A percentile compares a stretch with the other conserved stretches of the same genome.
Evolutionary conservation across 2,113 vertebrate genomes (phyloP).

Genomic region (Atractosteus spatula): DNA sequence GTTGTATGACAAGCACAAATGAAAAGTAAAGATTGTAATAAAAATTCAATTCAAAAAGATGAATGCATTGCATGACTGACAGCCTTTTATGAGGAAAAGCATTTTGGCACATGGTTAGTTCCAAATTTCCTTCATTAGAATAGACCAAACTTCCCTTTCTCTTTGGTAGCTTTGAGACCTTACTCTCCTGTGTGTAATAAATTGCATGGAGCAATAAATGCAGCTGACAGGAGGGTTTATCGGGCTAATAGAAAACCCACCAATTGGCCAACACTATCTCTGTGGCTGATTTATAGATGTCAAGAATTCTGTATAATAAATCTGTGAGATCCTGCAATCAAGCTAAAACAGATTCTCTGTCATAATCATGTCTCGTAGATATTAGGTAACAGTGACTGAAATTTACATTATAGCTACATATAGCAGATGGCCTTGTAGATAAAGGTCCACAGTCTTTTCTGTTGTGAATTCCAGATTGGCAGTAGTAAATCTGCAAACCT

Average conservation of each 20-base stretch:
- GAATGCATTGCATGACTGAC: too few relatives aligned
- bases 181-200: constrained; percentile 12
- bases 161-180: constrained; percentile 1
- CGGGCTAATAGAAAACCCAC: background rate
- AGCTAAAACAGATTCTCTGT: background rate
- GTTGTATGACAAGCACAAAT: too few relatives aligned
- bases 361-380: background rate
- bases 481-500: background rate
- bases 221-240: constrained; percentile 2
- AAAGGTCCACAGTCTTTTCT: background rate
- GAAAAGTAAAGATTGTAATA: too few relatives aligned
- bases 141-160: constrained; percentile 9
- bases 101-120: constrained; percentile 15
- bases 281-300: background rate
- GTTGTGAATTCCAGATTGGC: background rate
- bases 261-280: background rate
- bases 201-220: constrained; percentile 1
- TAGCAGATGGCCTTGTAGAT: background rate
- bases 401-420: background rate
- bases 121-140: constrained; percentile 13
- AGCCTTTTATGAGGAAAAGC: background rate
- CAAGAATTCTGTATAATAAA: background rate
- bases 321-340: background rate
- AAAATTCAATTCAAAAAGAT: too few relatives aligned
- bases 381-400: background rate